phyloP scores from a whole-genome alignment of 2,888 invertebrate species.

The Enchytraeus crypticus region DNA sequence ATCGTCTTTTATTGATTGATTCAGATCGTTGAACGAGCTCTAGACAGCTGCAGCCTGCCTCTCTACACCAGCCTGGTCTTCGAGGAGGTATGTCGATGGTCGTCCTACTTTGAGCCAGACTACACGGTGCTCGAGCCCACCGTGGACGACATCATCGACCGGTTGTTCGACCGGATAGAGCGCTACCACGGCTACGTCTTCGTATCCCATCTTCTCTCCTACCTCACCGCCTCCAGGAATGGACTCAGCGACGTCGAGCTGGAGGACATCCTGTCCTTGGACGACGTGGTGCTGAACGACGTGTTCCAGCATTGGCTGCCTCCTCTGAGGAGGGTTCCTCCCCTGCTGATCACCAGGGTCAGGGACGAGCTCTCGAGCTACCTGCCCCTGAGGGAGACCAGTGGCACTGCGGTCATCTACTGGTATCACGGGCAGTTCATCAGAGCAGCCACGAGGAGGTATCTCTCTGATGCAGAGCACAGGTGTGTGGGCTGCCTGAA shows the following conservation, averaged over 20 bases:
- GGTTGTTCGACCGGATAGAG: constrained; percentile 30
- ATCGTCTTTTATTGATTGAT: neutral
- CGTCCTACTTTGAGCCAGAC: constrained; percentile 22
- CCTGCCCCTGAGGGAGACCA: constrained; percentile 30
- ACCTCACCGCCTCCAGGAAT: constrained; percentile 31
- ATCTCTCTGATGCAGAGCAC: constrained; percentile 19
- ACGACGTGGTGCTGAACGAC: constrained; percentile 30
- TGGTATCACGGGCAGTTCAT: constrained; percentile 32
- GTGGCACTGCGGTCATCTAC: constrained; percentile 29
- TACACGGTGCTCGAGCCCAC: constrained; percentile 24
- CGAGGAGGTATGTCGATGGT: constrained; percentile 29
- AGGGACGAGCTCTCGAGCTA: constrained; percentile 28
- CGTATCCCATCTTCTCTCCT: constrained; percentile 28
- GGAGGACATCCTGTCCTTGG: constrained; percentile 30
- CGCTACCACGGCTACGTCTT: constrained; percentile 26
- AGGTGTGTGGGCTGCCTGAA: neutral
- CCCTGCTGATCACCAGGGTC: constrained; percentile 30
- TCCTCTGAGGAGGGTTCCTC: constrained; percentile 35
- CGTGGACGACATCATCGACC: constrained; percentile 31
- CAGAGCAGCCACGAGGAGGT: constrained; percentile 23
- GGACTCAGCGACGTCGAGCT: constrained; percentile 32
- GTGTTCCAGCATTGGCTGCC: constrained; percentile 33
- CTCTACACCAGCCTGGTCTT: constrained; percentile 31
- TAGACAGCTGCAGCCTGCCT: constrained; percentile 29
- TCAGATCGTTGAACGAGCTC: constrained; percentile 21